These are phyloP conservation scores for Seira ritae DNA, from an alignment of 2,888 invertebrate genomes.

Conservation along the genomic window DNA sequence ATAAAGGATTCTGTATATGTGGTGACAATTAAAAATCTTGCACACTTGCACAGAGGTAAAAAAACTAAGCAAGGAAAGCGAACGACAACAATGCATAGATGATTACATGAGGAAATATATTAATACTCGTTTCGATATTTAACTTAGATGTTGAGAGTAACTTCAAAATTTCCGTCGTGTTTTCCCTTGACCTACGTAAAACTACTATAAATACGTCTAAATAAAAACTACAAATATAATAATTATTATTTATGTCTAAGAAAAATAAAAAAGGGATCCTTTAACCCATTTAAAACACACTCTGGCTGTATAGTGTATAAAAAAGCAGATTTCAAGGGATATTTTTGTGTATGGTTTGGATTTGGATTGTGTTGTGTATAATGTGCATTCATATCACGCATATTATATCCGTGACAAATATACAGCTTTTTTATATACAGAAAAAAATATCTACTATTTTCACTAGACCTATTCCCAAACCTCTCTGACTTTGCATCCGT, in stretches of 20 bases:
- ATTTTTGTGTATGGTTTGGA: slow-evolving; percentile 36
- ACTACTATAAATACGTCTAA: neutral
- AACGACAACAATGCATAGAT: neutral
- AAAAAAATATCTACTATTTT: slow-evolving; percentile 29
- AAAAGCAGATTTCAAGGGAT: slow-evolving; percentile 41
- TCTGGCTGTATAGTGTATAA: slow-evolving; percentile 29
- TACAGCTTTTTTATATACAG: slow-evolving; percentile 27
- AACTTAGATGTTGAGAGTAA: neutral
- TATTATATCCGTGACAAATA: slow-evolving; percentile 48
- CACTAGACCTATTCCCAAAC: slow-evolving; percentile 46
- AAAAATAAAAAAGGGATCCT: slow-evolving; percentile 41
- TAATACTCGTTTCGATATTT: neutral
- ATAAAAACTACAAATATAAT: slow-evolving; percentile 34
- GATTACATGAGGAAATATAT: slow-evolving; percentile 2
- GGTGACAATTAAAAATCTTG: neutral
- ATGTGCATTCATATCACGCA: slow-evolving; percentile 13
- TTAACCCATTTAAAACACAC: slow-evolving; percentile 38
- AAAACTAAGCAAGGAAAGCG: too few relatives aligned
- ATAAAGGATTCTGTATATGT: neutral
- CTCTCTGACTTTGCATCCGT: slow-evolving; percentile 40
- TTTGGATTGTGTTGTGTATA: slow-evolving; percentile 30
- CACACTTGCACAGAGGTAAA: slow-evolving; percentile 22
- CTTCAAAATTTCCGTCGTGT: slow-evolving; percentile 1
- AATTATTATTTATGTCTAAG: slow-evolving; percentile 33
- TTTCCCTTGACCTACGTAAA: neutral